phyloP scores from a whole-genome alignment of 2,888 invertebrate genomes.

The Epistrophe eligans region DNA sequence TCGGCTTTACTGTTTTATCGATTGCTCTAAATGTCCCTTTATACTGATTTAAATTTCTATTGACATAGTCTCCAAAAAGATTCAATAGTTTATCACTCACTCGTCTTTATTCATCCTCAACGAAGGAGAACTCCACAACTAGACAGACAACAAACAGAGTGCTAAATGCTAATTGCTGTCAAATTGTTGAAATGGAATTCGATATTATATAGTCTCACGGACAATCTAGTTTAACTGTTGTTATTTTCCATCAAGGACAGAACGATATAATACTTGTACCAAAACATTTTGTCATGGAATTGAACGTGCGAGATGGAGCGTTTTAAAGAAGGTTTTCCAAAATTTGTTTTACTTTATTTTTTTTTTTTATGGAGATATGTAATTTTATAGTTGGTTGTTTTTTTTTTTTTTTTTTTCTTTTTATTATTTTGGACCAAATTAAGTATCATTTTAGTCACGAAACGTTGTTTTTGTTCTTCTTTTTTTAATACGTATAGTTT shows the following conservation, averaged over 20 bases:
- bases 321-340: background rate
- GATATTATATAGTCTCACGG: constrained; percentile 37
- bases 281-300: constrained; percentile 20
- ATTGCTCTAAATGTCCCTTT: background rate
- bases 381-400: background rate
- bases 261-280: background rate
- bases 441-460: constrained; percentile 23
- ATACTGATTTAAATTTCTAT: constrained; percentile 4
- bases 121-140: background rate
- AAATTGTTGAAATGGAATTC: constrained; percentile 43
- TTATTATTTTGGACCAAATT: background rate
- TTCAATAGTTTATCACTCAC: background rate
- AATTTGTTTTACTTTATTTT: background rate
- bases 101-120: background rate
- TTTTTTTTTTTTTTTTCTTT: background rate
- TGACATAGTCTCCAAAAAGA: constrained; percentile 4
- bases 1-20: background rate
- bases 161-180: constrained; percentile 50
- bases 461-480: background rate
- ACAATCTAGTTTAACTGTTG: constrained; percentile 48
- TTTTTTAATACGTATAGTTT: background rate
- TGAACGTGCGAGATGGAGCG: background rate
- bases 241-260: constrained; percentile 39
- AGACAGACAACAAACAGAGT: constrained; percentile 3
- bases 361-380: background rate